Percentiles rank a stretch among this genome's conserved stretches.
Conservation (phyloP, 2,797 vertebrate species). For the Coregonus ussuriensis region DNA sequence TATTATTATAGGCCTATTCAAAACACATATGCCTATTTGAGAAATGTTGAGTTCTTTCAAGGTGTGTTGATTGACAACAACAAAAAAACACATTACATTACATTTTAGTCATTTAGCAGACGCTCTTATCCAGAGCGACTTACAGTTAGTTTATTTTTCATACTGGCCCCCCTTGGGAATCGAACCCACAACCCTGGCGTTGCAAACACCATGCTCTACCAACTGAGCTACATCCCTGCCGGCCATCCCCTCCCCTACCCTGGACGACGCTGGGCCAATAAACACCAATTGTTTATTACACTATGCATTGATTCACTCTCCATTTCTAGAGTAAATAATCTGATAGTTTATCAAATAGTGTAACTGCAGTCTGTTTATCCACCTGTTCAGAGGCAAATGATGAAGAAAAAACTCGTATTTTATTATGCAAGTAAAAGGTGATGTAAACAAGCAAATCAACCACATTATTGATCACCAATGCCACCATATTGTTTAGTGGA, state of each 20-base stretch:
- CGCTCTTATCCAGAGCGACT: too few species aligned
- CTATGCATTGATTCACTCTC: neutral
- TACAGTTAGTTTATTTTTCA: too few species aligned
- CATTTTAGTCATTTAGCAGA: too few species aligned
- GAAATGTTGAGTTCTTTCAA: neutral
- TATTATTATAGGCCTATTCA: too few species aligned
- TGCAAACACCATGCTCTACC: too few species aligned
- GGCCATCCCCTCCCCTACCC: too few species aligned
- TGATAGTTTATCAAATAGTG: neutral
- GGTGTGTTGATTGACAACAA: neutral
- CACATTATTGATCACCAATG: conserved; percentile 54
- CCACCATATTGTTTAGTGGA: conserved; percentile 65
- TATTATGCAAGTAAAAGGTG: conserved; percentile 2
- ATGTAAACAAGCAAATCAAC: conserved; percentile 16
- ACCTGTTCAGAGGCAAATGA: conserved; percentile 52
- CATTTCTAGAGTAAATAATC: neutral
- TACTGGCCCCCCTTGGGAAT: too few species aligned
- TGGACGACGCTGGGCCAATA: too few species aligned
- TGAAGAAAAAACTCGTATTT: conserved; percentile 10
- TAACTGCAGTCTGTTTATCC: conserved; percentile 28
- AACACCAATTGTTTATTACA: neutral
- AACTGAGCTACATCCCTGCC: too few species aligned
- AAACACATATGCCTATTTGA: neutral
- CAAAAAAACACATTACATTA: neutral
- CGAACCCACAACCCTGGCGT: too few species aligned